Evolutionary conservation across 1,140 invertebrate genomes (phyloP).

Genomic region (Scaptomyza graminum): DNA sequence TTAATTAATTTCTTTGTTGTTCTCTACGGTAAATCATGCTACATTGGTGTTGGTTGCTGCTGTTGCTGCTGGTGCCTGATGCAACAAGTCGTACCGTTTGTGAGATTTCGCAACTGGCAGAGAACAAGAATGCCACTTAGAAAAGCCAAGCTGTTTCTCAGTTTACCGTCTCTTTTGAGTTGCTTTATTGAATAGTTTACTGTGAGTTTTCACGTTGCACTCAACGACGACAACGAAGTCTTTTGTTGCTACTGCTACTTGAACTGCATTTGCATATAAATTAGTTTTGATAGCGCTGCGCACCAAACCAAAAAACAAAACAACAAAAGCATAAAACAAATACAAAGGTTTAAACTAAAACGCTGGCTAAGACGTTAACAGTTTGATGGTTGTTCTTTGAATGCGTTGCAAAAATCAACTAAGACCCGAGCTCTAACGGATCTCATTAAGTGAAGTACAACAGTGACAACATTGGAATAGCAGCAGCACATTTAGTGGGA

Average conservation of each 20-base stretch:
- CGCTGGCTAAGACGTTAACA: conserved; percentile 38
- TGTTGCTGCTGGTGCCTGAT: conserved; percentile 21
- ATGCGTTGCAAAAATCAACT: conserved; percentile 68
- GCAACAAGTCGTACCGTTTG: conserved; percentile 37
- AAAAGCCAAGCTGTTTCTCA: conserved; percentile 18
- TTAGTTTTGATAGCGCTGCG: conserved; percentile 73
- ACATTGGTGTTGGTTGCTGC: conserved; percentile 50
- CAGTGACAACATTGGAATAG: conserved; percentile 33
- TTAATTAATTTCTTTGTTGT: conserved; percentile 83
- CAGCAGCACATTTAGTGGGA: conserved; percentile 49
- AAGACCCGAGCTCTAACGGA: conserved; percentile 57
- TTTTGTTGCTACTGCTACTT: conserved; percentile 71
- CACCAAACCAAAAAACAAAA: conserved; percentile 8
- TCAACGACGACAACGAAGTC: conserved; percentile 24
- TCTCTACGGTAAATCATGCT: conserved; percentile 80
- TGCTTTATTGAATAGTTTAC: conserved; percentile 55
- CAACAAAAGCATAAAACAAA: conserved; percentile 16
- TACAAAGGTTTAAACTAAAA: conserved; percentile 2
- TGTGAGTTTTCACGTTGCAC: conserved; percentile 28
- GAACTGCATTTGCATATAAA: conserved; percentile 82
- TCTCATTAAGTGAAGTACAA: conserved; percentile 79
- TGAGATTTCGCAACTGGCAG: conserved; percentile 44
- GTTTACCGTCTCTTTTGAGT: conserved; percentile 40
- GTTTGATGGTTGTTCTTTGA: conserved; percentile 76
- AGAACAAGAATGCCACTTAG: conserved; percentile 29